A percentile compares a stretch with the other conserved stretches of the same genome.
phyloP scores from a whole-genome alignment of 2,113 vertebrate species.

The Platanista minor region DNA sequence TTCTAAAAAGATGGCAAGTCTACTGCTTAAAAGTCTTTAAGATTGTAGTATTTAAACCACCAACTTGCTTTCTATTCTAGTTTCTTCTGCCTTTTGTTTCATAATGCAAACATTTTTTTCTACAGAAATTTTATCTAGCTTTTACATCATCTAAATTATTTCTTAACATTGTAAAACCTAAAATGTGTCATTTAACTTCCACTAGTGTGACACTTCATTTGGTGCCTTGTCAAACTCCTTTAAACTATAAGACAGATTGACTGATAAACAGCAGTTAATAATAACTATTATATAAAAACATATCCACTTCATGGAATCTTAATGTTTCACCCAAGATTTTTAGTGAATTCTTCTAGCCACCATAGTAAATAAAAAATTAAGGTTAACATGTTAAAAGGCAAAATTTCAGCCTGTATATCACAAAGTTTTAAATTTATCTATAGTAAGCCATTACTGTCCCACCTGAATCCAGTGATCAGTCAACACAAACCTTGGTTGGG shows the following conservation, averaged over 20 bases:
- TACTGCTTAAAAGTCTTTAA: neutral
- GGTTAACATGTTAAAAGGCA: neutral
- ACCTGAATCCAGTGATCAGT: neutral
- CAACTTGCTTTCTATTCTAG: neutral
- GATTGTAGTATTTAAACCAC: neutral
- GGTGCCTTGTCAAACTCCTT: neutral
- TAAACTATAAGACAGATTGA: neutral
- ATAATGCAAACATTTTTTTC: neutral
- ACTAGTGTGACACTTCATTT: neutral
- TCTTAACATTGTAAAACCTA: slow-evolving; percentile 23
- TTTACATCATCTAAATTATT: neutral
- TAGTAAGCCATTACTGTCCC: neutral
- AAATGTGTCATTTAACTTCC: neutral
- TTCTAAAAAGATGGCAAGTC: neutral
- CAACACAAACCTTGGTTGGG: neutral
- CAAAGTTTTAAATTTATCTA: neutral
- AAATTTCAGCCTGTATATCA: neutral
- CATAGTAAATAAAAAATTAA: neutral
- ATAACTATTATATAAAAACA: neutral
- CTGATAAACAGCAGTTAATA: neutral
- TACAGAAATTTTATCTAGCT: neutral
- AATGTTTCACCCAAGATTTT: neutral
- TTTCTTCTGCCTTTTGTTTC: neutral
- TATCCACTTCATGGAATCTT: neutral
- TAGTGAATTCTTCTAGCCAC: neutral